Conservation (phyloP, 2,888 invertebrate genomes). For the Mythimna albipuncta region DNA sequence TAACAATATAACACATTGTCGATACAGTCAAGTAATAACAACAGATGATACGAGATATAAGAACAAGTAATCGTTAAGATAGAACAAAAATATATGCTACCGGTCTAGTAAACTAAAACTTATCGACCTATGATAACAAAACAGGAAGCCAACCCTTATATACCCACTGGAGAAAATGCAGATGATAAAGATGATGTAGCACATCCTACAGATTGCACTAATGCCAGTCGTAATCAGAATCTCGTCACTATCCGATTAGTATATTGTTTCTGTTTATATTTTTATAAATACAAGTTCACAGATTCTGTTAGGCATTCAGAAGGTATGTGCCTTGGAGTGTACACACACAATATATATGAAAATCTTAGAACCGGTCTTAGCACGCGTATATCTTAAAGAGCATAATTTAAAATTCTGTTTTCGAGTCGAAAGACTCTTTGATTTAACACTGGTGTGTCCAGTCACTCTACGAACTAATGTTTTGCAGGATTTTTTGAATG, state of each 20-base stretch:
- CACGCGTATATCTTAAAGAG: conserved; percentile 10
- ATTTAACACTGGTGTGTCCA: conserved; percentile 26
- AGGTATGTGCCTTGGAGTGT: not conserved
- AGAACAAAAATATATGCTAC: conserved; percentile 12
- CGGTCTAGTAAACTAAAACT: conserved; percentile 10
- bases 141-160: not conserved
- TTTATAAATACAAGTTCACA: not conserved
- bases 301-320: too few species aligned
- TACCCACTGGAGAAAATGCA: not conserved
- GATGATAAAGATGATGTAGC: conserved; percentile 7
- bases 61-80: conserved; percentile 29
- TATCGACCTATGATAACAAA: conserved; percentile 10
- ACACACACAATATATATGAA: conserved; percentile 17
- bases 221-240: not conserved
- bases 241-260: not conserved
- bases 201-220: not conserved
- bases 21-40: conserved; percentile 24
- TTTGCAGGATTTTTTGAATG: not conserved
- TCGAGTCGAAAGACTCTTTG: conserved; percentile 32
- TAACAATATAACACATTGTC: conserved; percentile 5
- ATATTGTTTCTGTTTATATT: not conserved
- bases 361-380: conserved; percentile 30
- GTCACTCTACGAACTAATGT: conserved; percentile 12
- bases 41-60: conserved; percentile 10
- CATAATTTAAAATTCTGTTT: conserved; percentile 34